Base-by-base conservation (phyloP, 2,888 invertebrate genomes). In the Metellina segmentata region DNA sequence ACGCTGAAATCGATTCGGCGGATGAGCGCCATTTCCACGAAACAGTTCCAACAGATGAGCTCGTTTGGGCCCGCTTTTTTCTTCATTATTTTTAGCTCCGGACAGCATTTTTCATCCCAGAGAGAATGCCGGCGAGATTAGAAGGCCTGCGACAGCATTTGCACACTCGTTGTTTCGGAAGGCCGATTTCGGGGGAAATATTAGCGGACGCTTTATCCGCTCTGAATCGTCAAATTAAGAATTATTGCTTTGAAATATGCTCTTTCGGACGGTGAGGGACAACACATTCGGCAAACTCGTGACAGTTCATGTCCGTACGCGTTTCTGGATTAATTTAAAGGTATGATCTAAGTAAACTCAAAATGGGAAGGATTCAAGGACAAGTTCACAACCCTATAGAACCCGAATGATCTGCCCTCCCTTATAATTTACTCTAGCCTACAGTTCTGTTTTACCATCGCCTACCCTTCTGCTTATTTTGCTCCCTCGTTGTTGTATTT, bases 61-160 rank as follows among this genome's bases (percentile, higher is more conserved):
- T 77, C 77, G 77, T 49, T 77, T 49, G 16, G 51, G n/a, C 49
- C 77, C 13, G n/a, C 77, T 34, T 79, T 34, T 61, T 61, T 69
- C 79, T 61, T 79, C 79, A 79, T 79, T 79, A 79, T 79, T 79
- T 79, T 79, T 79, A 49, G 53, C 61, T 53, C 20, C 53, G 79
- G 61, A 61, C 49, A 61, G 61, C 61, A 61, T 61, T 16, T 61
- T 61, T 61, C 61, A 61, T 61, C 61, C 61, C 61, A 5, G 61
- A 1, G 79, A 61, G 69, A 77, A 16, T 77, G 77, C 19, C 34
- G 77, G 9, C 51, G 77, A 77, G 34, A 53, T 79, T 61, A 79
- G 53, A 53, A 79, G 61, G 61, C 61, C 34, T 61, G 61, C 61
- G 11, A 5, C 16, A 61, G 9, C 61, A 61, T 61, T 61, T 34